Conservation (phyloP, 2,797 vertebrate genomes). For the Chloroceryle inda region DNA sequence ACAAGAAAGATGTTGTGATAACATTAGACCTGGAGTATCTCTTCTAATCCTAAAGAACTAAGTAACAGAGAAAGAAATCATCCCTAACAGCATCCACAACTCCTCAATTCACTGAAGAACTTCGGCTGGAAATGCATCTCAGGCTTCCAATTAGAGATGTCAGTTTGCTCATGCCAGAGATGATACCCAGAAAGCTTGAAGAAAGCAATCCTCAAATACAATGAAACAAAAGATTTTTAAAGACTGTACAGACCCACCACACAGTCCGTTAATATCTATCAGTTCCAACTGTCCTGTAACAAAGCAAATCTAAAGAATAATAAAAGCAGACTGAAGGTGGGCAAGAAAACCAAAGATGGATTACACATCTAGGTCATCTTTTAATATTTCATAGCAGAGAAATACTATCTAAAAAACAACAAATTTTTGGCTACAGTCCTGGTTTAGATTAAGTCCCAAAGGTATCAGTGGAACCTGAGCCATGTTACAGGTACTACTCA, state of each 20-base stretch:
- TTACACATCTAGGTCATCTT: not conserved
- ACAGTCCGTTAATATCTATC: not conserved
- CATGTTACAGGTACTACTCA: not conserved
- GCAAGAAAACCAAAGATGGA: not conserved
- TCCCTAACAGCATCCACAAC: not conserved
- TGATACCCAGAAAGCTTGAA: not conserved
- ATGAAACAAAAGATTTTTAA: not conserved
- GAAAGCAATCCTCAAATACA: not conserved
- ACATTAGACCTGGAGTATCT: not conserved
- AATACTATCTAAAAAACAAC: not conserved
- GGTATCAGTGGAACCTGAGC: not conserved
- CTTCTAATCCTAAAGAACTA: not conserved
- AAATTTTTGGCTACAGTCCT: not conserved
- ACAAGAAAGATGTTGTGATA: accelerated
- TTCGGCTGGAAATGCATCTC: too few species aligned
- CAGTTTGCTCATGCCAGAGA: not conserved
- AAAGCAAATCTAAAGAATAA: not conserved
- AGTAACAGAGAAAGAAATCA: not conserved
- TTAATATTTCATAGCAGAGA: not conserved
- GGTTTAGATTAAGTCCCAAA: not conserved
- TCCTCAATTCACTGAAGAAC: not conserved
- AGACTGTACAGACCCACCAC: not conserved
- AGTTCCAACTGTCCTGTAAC: not conserved
- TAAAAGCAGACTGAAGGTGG: not conserved
- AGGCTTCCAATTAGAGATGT: too few species aligned